Evolutionary conservation across 2,113 vertebrate genomes (phyloP).

Genomic region (Climacteris rufus): DNA sequence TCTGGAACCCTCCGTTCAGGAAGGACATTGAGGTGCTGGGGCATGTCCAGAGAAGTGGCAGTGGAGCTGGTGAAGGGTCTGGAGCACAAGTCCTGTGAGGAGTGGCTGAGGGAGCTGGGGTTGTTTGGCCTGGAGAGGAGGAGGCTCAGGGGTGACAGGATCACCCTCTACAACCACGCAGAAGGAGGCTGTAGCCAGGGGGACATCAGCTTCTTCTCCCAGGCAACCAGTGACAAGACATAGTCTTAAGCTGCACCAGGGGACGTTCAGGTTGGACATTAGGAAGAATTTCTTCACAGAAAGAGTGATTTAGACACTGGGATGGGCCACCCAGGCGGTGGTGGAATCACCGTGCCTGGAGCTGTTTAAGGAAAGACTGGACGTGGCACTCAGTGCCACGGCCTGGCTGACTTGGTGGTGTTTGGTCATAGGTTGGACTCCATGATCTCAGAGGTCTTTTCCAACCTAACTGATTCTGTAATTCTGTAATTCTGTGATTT

Average conservation of each 20-base stretch:
- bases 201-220: neutral
- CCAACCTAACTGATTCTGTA: neutral
- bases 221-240: neutral
- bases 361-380: neutral
- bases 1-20: neutral
- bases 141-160: neutral
- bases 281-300: neutral
- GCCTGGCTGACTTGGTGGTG: accelerated
- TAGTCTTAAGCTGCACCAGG: accelerated
- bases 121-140: neutral
- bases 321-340: neutral
- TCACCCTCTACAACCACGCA: neutral
- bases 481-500: neutral
- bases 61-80: neutral
- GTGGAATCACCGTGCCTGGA: neutral
- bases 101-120: neutral
- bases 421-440: accelerated
- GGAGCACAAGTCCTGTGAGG: neutral
- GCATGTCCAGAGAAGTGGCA: neutral
- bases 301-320: no score
- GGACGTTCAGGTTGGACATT: neutral
- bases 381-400: neutral
- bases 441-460: accelerated
- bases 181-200: neutral
- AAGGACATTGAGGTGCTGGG: neutral